Evolutionary conservation across 2,888 invertebrate species (phyloP), one percentile per base, ranked within the genome.

Genomic region (Stratiomys singularior): DNA sequence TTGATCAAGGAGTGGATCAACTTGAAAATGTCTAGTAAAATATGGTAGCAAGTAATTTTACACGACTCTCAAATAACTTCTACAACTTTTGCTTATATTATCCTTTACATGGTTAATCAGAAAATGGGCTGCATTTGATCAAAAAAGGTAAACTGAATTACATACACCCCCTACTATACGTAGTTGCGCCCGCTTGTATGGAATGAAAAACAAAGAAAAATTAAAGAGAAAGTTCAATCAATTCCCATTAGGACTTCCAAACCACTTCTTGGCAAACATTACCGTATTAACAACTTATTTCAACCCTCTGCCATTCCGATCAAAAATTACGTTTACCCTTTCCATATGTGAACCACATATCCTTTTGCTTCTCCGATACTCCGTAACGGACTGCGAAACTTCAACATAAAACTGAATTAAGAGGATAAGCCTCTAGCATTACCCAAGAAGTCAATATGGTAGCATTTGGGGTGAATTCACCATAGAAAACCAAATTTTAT

Each of bases 371-470:
- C 15, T 37, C 37, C 37, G 9, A 37, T 15, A 13, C 28, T 1
- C 18, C 13, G 28, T n/a, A 56, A 30, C 56, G 13, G 21, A 58
- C 21, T 30, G 56, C 72, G 30, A 74, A 72, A 28, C 52, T 72
- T 56, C 56, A 18, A 72, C 25, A 60, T 60, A 21, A 74, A 74
- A 74, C 58, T 37, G 60, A 74, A 74, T 74, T 74, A 74, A 37
- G 74, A 30, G 74, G 74, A 74, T 74, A 58, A 74, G 74, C 74
- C 74, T 28, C 74, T n/a, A 58, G 74, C 74, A 58, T 58, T 60
- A 60, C 23, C 11, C 58, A 15, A 21, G 44, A 74, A 74, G 74
- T 74, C 74, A 74, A 74, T 60, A 74, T 60, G 44, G 56, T 47
- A 44, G 52, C 71, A 66, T 15, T 7, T 37, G 37, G 66, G 66